Percentiles rank a stretch among this genome's conserved stretches.
Conservation (phyloP, 2,888 invertebrate species). For the Drosophila merina region DNA sequence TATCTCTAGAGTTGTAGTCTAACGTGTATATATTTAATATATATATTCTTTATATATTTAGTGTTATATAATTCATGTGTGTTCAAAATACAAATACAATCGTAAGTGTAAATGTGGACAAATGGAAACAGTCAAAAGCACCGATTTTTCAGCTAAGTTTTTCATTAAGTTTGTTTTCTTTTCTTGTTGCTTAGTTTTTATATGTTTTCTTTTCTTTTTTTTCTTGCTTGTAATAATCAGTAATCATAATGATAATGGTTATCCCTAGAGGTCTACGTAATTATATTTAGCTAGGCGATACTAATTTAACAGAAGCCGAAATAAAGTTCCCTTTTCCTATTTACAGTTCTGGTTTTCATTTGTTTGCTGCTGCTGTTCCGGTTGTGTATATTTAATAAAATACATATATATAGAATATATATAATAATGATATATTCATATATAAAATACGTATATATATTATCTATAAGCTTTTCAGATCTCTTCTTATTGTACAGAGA, state of each 20-base stretch:
- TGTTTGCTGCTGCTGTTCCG: slow-evolving; percentile 29
- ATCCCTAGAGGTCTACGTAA: slow-evolving; percentile 65
- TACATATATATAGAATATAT: slow-evolving; percentile 62
- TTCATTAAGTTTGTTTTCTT: slow-evolving; percentile 42
- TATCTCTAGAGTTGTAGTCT: slow-evolving; percentile 39
- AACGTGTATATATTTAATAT: slow-evolving; percentile 27
- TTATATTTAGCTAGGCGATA: slow-evolving; percentile 42
- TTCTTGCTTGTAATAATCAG: slow-evolving; percentile 64
- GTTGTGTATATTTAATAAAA: slow-evolving; percentile 54
- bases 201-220: slow-evolving; percentile 59
- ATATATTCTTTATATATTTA: slow-evolving; percentile 35
- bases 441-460: slow-evolving; percentile 67
- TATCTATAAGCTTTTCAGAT: slow-evolving; percentile 25
- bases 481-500: slow-evolving; percentile 13
- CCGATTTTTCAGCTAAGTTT: slow-evolving; percentile 84
- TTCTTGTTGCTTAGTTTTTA: slow-evolving; percentile 32
- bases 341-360: slow-evolving; percentile 29
- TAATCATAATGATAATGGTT: slow-evolving; percentile 61
- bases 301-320: slow-evolving; percentile 40
- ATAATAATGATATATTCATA: slow-evolving; percentile 70
- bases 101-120: slow-evolving; percentile 81
- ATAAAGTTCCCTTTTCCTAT: slow-evolving; percentile 22
- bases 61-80: slow-evolving; percentile 55
- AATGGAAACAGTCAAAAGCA: slow-evolving; percentile 85
- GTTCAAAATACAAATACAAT: slow-evolving; percentile 81